Base-by-base conservation (phyloP, 2,113 vertebrate genomes). In the Plecturocebus donacophilus region DNA sequence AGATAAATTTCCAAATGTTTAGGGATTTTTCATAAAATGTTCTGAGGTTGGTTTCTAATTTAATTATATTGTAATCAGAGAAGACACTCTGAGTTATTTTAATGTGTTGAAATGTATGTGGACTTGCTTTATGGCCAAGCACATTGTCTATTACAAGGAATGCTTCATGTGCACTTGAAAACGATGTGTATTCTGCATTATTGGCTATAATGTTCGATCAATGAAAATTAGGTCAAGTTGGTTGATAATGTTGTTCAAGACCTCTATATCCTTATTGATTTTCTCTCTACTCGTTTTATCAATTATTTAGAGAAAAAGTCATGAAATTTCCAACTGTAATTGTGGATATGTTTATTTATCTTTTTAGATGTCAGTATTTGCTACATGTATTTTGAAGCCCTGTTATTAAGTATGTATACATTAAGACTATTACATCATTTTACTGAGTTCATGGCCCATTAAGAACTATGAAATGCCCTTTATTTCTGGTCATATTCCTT, bases 1-100 rank as follows among this genome's bases (percentile, higher is more conserved):
- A 64, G 71, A 42, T 17, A 73, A 64, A 94, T 96, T 96, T 88
- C 8, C 38, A 91, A 47, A 64, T 73, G 14, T 77, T 91, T 88
- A 54, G 32, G 25, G 32, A 25, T 79, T 91, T 97, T 91, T 17
- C 5, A 85, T 25, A 42, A 73, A 47, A 71, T 42, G 9, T 83
- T 91, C 38, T 88, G 80, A 61, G 77, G 35, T 25, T 79, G 25
- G 56, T 49, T 47, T 95, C 5, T 77, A 82, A 79, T 96, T 93
- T 94, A 87, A 89, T 85, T 71, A 35, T 79, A 7, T 23, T 77
- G 16, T 70, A 21, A 30, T 79, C 14, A 40, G 58, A 83, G 75
- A 87, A 91, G n/a, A 87, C 64, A 42, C 0, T 71, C 32, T 66
- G 10, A 77, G 6, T 76, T 14, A 87, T 70, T 95, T 94, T 12